These are phyloP conservation scores for Centropus unirufus DNA, from an alignment of 2,113 vertebrate species.

Conservation along the genomic window DNA sequence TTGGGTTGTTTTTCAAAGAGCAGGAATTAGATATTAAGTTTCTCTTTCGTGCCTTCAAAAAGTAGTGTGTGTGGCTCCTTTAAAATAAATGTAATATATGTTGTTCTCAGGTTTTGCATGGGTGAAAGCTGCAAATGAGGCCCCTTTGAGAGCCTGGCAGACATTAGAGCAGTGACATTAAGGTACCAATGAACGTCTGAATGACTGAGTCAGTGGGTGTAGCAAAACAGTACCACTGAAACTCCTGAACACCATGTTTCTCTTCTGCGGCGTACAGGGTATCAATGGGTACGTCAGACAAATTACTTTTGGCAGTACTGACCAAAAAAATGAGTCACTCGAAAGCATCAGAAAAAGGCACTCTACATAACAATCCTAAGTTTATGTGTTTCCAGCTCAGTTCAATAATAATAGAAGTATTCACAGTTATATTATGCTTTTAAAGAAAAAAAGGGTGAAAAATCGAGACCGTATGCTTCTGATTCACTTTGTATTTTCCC, in stretches of 20 bases:
- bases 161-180: neutral
- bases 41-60: neutral
- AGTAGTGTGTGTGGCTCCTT: neutral
- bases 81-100: neutral
- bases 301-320: conserved; percentile 40
- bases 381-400: conserved; percentile 17
- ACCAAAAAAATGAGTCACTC: conserved; percentile 54
- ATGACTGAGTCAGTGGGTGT: neutral
- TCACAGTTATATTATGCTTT: neutral
- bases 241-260: fast-evolving
- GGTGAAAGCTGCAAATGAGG: neutral
- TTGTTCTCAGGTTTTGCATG: neutral
- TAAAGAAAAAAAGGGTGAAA: neutral
- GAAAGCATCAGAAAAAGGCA: conserved; percentile 47
- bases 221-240: neutral
- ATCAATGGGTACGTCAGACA: neutral
- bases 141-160: neutral
- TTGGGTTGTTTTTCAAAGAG: neutral
- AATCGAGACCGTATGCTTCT: neutral
- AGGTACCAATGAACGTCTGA: neutral
- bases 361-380: conserved; percentile 4
- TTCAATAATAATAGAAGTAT: neutral
- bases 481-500: neutral
- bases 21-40: neutral
- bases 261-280: neutral